Conservation (phyloP, 2,888 invertebrate species). For the Leptopterna dolabrata region DNA sequence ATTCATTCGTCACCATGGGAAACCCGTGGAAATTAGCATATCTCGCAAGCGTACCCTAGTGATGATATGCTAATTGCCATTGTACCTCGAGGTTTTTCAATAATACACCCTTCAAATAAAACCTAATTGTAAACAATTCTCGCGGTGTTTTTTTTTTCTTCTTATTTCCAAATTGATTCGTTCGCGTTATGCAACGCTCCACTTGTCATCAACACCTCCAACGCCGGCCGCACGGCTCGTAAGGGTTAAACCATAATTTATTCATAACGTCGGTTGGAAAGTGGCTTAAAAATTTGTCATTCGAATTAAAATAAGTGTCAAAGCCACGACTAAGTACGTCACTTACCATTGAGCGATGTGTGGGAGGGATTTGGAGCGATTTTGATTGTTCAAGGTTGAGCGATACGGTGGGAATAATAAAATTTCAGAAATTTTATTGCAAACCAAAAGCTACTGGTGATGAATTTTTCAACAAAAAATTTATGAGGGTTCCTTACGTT, state of each 20-base stretch:
- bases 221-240: not conserved
- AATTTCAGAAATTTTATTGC: no score
- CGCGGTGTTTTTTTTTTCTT: not conserved
- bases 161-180: slow-evolving; percentile 11
- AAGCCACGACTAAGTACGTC: no score
- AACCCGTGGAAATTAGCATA: slow-evolving; percentile 24
- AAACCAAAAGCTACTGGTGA: no score
- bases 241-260: not conserved
- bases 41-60: not conserved
- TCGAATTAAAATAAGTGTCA: no score
- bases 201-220: slow-evolving; percentile 33
- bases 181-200: not conserved
- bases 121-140: slow-evolving; percentile 43
- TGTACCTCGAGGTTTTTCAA: not conserved
- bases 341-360: no score
- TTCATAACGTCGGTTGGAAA: slow-evolving; percentile 6
- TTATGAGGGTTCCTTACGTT: no score
- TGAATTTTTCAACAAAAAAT: no score
- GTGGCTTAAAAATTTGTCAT: not conserved
- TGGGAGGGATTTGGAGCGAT: no score
- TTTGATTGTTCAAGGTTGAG: no score
- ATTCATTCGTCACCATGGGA: slow-evolving; percentile 3
- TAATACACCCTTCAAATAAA: not conserved
- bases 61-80: slow-evolving; percentile 35
- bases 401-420: no score